Evolutionary conservation across 2,888 invertebrate species (phyloP).

Genomic region (Eupeodes latifasciatus): DNA sequence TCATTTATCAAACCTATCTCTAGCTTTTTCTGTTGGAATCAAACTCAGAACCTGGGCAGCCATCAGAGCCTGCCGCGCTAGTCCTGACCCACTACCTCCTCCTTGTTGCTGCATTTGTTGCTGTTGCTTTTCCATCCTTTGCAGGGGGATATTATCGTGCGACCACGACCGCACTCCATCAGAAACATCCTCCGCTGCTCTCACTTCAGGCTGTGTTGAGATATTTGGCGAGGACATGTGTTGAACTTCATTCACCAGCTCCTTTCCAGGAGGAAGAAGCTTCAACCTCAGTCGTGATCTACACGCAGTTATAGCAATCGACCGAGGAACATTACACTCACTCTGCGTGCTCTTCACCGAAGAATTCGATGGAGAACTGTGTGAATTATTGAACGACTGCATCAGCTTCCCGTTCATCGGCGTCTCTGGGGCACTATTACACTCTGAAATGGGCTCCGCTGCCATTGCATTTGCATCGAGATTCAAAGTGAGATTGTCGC

Average conservation of each 20-base stretch:
- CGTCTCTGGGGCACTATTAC: constrained; percentile 83
- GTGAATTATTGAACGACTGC: constrained; percentile 79
- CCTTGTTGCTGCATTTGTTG: constrained; percentile 84
- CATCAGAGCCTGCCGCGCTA: constrained; percentile 89
- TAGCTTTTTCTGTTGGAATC: constrained; percentile 92
- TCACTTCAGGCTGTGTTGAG: constrained; percentile 79
- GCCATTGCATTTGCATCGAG: constrained; percentile 62
- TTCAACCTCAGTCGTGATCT: constrained; percentile 83
- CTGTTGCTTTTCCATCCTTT: constrained; percentile 82
- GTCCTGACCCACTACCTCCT: constrained; percentile 77
- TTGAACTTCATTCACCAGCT: constrained; percentile 79
- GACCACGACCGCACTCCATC: constrained; percentile 81
- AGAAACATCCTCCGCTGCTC: constrained; percentile 64
- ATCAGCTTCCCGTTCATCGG: constrained; percentile 81
- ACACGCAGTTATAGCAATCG: constrained; percentile 83
- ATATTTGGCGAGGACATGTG: constrained; percentile 84
- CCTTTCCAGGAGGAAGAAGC: constrained; percentile 82
- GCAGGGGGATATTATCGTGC: constrained; percentile 82
- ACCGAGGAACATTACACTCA: constrained; percentile 80
- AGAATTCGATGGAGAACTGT: constrained; percentile 81
- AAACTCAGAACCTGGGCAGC: constrained; percentile 92
- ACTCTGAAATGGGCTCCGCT: constrained; percentile 78
- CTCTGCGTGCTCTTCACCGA: constrained; percentile 81
- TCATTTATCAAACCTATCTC: constrained; percentile 87
- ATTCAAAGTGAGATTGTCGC: constrained; percentile 81